A percentile compares a stretch with the other conserved stretches of the same genome.
Evolutionary conservation across 2,797 vertebrate genomes (phyloP).

Genomic region (Valencia hispanica): DNA sequence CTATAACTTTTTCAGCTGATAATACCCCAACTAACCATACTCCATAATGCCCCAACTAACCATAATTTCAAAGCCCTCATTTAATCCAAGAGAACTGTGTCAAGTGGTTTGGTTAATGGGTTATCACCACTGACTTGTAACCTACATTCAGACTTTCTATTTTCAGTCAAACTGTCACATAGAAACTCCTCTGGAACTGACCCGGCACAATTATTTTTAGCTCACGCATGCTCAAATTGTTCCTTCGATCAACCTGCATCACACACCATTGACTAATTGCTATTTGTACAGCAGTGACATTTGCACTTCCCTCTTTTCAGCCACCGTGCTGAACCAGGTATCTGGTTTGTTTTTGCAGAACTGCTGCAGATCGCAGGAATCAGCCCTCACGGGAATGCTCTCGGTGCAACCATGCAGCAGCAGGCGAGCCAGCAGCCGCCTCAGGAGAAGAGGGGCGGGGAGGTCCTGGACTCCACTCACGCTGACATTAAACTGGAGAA

Average conservation of each 20-base stretch:
- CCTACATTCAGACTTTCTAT: constrained; percentile 58
- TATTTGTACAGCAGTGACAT: constrained; percentile 4
- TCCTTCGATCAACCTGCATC: constrained; percentile 10
- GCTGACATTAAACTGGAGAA: constrained; percentile 97
- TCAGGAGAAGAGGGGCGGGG: constrained; percentile 92
- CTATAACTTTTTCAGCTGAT: not conserved
- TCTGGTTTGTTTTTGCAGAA: constrained; percentile 76
- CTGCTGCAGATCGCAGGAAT: constrained; percentile 97
- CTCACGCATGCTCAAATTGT: constrained; percentile 22
- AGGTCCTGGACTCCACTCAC: constrained; percentile 91
- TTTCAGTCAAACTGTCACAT: constrained; percentile 35
- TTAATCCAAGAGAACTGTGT: not conserved
- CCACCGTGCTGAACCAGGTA: constrained; percentile 3
- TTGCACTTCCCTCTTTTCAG: not conserved
- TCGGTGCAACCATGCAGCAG: constrained; percentile 96
- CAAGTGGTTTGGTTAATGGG: not conserved
- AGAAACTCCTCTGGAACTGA: constrained; percentile 34
- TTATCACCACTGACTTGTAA: constrained; percentile 37
- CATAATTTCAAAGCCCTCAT: not conserved
- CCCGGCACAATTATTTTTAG: constrained; percentile 57
- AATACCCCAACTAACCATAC: not conserved
- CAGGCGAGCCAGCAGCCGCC: constrained; percentile 91
- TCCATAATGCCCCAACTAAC: not conserved
- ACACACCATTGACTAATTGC: constrained; percentile 6
- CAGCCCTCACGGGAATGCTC: constrained; percentile 93